Evolutionary conservation across 2,888 invertebrate genomes (phyloP), one percentile per base, ranked within the genome.

Genomic region (Anoplius nigerrimus): DNA sequence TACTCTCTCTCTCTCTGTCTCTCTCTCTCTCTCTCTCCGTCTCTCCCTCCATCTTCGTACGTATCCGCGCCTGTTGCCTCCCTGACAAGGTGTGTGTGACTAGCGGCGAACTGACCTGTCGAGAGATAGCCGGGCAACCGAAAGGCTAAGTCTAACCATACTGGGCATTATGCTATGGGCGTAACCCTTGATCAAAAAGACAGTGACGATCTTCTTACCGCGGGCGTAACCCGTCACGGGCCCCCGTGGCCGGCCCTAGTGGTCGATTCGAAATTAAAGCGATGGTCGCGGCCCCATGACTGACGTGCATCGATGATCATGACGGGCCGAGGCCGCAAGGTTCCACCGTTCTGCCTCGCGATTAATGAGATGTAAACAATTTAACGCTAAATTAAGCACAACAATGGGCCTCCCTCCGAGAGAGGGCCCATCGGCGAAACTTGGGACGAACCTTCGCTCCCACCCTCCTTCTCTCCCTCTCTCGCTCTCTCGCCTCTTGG

Each of bases 341-440:
- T 80, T 74, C 72, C 66, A 70, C 42, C 63, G 62, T 61, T 64
- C 69, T 65, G 63, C 68, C 62, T 61, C 72, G 82, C 84, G 85
- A 87, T 87, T 87, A 88, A 88, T 88, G 87, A 88, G 87, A 88
- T 88, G 88, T 87, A 87, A 88, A 87, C 87, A 87, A 87, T 87
- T 88, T 88, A 87, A 88, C 87, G 87, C 84, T 87, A 85, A 88
- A 88, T 88, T 88, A 87, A 85, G 83, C 88, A 85, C 86, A 85
- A 86, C 87, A 87, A 87, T 88, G 82, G 85, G 72, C 20, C 24
- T 46, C 46, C 46, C 46, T 27, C 24, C 34, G 34, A 34, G n/a
- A n/a, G 53, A 53, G n/a, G 34, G 18, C 55, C 55, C 21, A n/a
- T 55, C 46, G 51, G 20, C 51, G 48, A 48, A 48, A 48, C 48